Percentiles rank a stretch among this genome's conserved stretches.
Evolutionary conservation across 2,888 invertebrate species (phyloP).

Genomic region (Alloplasta piceator): DNA sequence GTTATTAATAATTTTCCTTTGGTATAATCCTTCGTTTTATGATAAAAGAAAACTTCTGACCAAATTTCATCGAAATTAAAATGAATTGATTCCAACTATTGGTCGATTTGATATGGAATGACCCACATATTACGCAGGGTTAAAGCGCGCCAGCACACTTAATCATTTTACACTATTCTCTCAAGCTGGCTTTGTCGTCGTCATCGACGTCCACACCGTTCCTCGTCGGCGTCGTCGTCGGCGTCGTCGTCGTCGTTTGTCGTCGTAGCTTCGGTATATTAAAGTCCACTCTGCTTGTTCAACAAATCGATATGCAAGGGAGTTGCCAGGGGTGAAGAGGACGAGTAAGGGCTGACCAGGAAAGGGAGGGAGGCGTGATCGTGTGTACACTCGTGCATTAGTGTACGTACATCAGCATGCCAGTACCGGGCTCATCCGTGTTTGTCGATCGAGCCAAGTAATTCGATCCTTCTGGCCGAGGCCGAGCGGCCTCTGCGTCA

Average conservation of each 20-base stretch:
- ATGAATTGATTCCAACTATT: no score
- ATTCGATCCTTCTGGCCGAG: constrained; percentile 54
- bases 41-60: no score
- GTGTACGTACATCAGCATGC: not conserved
- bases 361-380: constrained; percentile 37
- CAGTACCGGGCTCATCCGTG: not conserved
- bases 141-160: constrained; percentile 69
- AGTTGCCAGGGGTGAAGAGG: not conserved
- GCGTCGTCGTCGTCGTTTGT: constrained; percentile 17
- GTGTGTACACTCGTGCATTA: not conserved
- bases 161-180: constrained; percentile 61
- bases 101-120: no score
- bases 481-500: constrained; percentile 45
- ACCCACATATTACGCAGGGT: constrained; percentile 1
- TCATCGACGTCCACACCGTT: constrained; percentile 18
- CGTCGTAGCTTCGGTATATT: constrained; percentile 56
- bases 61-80: no score
- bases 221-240: constrained; percentile 30
- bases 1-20: no score
- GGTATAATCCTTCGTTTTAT: no score
- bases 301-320: constrained; percentile 61
- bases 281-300: constrained; percentile 59
- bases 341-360: no score
- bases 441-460: constrained; percentile 50
- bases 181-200: constrained; percentile 48